Base-by-base conservation (phyloP, 53 echinoderm and acorn worm genomes). In the Luidia sarsii region DNA sequence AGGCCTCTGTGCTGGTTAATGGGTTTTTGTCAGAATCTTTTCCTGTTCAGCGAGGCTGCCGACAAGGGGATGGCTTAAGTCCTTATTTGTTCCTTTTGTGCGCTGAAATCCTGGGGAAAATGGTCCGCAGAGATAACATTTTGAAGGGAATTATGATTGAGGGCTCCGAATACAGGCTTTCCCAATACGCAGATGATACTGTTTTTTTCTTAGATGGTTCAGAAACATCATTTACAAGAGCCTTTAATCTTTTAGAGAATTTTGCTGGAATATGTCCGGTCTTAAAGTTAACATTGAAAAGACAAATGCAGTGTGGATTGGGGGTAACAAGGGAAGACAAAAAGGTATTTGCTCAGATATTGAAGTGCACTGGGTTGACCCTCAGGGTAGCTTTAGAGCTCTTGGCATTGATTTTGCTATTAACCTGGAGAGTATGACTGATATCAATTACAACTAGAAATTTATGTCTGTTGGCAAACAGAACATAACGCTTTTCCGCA, bases 151-250 rank as follows among this genome's bases (percentile, higher is more conserved):
- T 64, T 29, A 33, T 20, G 8, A 20, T 29, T 31, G 38, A 35
- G 5, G 31, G 36, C 3, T 11, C 9, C 13, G 39, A 67, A 67
- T 67, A 39, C 29, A 67, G 67, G 45, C 14, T 67, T 33, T 67
- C 67, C 24, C 67, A 67, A 43, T 67, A 67, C 43, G 67, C 67
- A 39, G 67, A 67, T 23, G 67, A 67, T 9, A 67, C 45, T 7
- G 67, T 43, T 23, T 9, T 39, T 21, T 24, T 67, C 43, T 43
- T 67, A 39, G 24, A 67, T 1, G 37, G 24, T 0, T 67, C 45
- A 8, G 39, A 43, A 43, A 19, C 7, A 3, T 21, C 0, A 7
- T 39, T 67, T 39, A 67, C 11, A 4, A 67, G 41, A 23, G 24
- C 22, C 22, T 67, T 67, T 43, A 39, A 10, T 20, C 13, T 23